Percentiles rank a stretch among this genome's conserved stretches.
phyloP scores from a whole-genome alignment of 2,797 vertebrate species.

The Diplodus sargus region DNA sequence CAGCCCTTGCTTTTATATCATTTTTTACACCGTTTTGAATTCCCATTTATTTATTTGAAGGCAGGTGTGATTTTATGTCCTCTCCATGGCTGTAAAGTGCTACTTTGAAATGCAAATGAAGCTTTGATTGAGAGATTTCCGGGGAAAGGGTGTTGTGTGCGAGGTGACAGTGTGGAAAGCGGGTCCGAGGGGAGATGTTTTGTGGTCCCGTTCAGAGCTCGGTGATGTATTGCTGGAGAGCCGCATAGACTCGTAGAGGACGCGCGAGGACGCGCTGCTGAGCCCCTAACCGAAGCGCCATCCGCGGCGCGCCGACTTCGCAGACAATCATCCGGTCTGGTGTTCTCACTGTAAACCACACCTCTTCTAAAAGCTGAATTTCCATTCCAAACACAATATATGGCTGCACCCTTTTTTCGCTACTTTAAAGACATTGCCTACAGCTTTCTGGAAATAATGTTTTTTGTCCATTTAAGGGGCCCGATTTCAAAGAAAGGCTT shows the following conservation, averaged over 20 bases:
- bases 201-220: constrained; percentile 51
- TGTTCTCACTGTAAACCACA: constrained; percentile 36
- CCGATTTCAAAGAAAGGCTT: constrained; percentile 71
- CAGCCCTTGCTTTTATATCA: constrained; percentile 77
- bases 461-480: constrained; percentile 70
- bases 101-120: constrained; percentile 87
- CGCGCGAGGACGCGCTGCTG: constrained; percentile 40
- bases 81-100: constrained; percentile 79
- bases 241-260: constrained; percentile 49
- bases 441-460: constrained; percentile 62
- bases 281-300: constrained; percentile 28
- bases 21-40: constrained; percentile 80
- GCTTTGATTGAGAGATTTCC: constrained; percentile 82
- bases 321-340: constrained; percentile 14
- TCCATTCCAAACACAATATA: constrained; percentile 30
- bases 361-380: constrained; percentile 32
- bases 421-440: constrained; percentile 47
- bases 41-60: constrained; percentile 85
- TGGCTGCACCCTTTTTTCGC: constrained; percentile 25
- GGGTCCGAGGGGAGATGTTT: constrained; percentile 67
- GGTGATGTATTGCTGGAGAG: constrained; percentile 55
- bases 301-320: constrained; percentile 30
- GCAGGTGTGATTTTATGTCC: constrained; percentile 87
- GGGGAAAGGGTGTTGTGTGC: constrained; percentile 63
- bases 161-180: constrained; percentile 57